phyloP scores from a whole-genome alignment of 35 echinoderm and acorn worm species.

The Apostichopus californicus region DNA sequence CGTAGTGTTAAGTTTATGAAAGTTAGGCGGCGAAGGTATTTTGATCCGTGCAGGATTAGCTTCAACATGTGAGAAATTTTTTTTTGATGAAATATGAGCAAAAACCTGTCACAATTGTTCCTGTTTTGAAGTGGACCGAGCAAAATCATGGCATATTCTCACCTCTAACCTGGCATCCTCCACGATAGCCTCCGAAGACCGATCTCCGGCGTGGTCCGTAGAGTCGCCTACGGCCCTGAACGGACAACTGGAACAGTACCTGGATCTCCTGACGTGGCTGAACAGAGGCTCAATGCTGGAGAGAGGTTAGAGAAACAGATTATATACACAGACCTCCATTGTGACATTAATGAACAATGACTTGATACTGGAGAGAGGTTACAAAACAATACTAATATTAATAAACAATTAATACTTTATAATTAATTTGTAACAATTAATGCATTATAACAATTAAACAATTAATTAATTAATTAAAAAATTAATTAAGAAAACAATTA shows the following conservation, averaged over 20 bases:
- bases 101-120: no score
- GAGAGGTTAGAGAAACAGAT: neutral
- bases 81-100: no score
- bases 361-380: neutral
- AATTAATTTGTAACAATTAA: no score
- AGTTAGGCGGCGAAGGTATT: no score
- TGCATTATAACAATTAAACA: no score
- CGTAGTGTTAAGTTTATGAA: no score
- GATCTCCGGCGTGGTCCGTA: conserved; percentile 6
- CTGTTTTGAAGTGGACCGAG: no score
- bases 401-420: neutral
- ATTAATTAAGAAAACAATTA: no score
- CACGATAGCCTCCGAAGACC: conserved; percentile 10
- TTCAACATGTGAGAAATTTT: no score
- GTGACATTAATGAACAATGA: neutral
- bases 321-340: neutral
- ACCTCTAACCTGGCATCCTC: conserved; percentile 59
- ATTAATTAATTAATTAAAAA: no score
- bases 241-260: conserved; percentile 35
- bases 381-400: neutral
- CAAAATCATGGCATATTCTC: neutral
- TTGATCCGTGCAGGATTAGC: no score
- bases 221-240: conserved; percentile 14
- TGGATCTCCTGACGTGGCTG: conserved; percentile 20
- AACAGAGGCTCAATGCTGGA: conserved; percentile 41